phyloP scores from a whole-genome alignment of 2,888 invertebrate genomes.

The Dicycla oo region DNA sequence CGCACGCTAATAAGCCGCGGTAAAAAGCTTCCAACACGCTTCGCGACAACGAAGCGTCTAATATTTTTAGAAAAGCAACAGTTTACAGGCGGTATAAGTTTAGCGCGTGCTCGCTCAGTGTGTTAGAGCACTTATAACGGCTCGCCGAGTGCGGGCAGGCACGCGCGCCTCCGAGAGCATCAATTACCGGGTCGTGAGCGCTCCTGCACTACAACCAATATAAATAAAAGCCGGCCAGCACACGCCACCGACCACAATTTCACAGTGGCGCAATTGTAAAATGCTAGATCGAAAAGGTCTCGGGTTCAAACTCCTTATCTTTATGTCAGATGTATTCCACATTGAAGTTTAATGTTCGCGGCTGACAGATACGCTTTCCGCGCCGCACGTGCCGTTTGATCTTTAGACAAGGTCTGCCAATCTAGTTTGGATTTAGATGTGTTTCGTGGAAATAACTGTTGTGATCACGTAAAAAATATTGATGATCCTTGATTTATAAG shows the following conservation, averaged over 20 bases:
- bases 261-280: slow-evolving; percentile 88
- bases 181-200: slow-evolving; percentile 89
- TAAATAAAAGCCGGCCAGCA: slow-evolving; percentile 86
- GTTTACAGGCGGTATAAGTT: slow-evolving; percentile 62
- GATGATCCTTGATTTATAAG: slow-evolving; percentile 68
- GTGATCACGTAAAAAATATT: slow-evolving; percentile 63
- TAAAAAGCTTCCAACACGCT: neutral
- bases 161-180: slow-evolving; percentile 83
- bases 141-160: slow-evolving; percentile 72
- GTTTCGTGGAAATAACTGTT: slow-evolving; percentile 33
- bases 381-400: slow-evolving; percentile 78
- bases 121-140: slow-evolving; percentile 78
- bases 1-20: slow-evolving; percentile 5
- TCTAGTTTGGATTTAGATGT: slow-evolving; percentile 47
- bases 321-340: slow-evolving; percentile 82
- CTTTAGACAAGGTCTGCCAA: slow-evolving; percentile 71
- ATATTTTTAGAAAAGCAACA: slow-evolving; percentile 57
- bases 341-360: slow-evolving; percentile 74
- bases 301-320: slow-evolving; percentile 85
- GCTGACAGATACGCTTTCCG: slow-evolving; percentile 73
- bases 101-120: slow-evolving; percentile 74
- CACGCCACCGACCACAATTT: slow-evolving; percentile 82
- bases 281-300: slow-evolving; percentile 88
- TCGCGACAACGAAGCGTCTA: slow-evolving; percentile 36
- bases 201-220: slow-evolving; percentile 88